Evolutionary conservation across 2,797 vertebrate genomes (phyloP).

Genomic region (Karalla daura): DNA sequence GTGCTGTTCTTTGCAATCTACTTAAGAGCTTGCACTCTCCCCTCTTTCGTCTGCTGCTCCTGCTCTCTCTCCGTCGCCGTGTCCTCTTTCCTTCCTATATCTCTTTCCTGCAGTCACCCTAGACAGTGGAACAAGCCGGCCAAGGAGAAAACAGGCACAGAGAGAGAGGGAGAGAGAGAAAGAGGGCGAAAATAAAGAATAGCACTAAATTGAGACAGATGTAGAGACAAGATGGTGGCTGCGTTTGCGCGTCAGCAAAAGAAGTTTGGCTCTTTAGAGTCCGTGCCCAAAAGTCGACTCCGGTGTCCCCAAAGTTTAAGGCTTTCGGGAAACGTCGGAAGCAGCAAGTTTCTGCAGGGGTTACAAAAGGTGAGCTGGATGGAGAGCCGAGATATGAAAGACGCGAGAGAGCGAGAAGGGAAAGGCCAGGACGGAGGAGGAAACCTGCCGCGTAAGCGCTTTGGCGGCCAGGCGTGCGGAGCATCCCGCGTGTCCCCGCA

Average conservation of each 20-base stretch:
- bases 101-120: conserved; percentile 56
- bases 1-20: conserved; percentile 80
- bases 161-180: conserved; percentile 35
- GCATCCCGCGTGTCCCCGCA: conserved; percentile 43
- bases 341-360: conserved; percentile 19
- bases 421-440: conserved; percentile 42
- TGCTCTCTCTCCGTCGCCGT: conserved; percentile 50
- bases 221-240: conserved; percentile 24
- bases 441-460: conserved; percentile 56
- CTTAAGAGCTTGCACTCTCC: conserved; percentile 81
- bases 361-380: conserved; percentile 45
- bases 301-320: conserved; percentile 38
- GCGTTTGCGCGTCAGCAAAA: conserved; percentile 21
- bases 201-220: conserved; percentile 52
- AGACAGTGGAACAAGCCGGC: conserved; percentile 48
- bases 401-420: conserved; percentile 29
- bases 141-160: conserved; percentile 59
- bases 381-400: conserved; percentile 36
- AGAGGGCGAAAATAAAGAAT: conserved; percentile 42
- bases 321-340: conserved; percentile 25
- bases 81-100: conserved; percentile 59
- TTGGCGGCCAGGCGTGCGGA: conserved; percentile 56
- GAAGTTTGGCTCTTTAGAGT: conserved; percentile 36
- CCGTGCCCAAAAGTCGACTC: conserved; percentile 14
- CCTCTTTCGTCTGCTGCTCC: conserved; percentile 67